Conservation (phyloP, 2,113 vertebrate genomes). For the Himantopus leucocephalus region DNA sequence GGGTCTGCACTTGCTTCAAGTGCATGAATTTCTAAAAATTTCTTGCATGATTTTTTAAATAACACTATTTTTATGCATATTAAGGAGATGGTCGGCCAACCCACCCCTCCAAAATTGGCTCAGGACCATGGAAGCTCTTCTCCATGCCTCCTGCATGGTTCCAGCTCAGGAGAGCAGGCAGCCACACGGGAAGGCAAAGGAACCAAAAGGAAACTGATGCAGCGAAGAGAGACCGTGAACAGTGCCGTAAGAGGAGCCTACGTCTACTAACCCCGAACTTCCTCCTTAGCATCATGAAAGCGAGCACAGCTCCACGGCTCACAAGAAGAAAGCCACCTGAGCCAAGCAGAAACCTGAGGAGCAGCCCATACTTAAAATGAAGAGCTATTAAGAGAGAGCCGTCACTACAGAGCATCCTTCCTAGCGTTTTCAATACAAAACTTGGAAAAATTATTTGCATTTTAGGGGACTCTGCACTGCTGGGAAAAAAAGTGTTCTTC, state of each 20-base stretch:
- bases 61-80: not conserved
- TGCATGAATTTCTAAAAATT: not conserved
- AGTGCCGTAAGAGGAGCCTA: not conserved
- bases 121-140: not conserved
- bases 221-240: not conserved
- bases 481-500: not conserved
- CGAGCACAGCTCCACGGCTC: not conserved
- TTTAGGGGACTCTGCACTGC: not conserved
- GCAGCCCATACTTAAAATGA: not conserved
- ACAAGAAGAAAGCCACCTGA: not conserved
- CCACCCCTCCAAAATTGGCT: not conserved
- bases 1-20: not conserved
- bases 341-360: not conserved
- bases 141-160: not conserved
- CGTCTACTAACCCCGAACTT: not conserved
- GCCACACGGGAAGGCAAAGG: rapidly evolving
- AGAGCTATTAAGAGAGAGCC: not conserved
- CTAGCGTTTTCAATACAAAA: not conserved
- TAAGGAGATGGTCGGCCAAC: not conserved
- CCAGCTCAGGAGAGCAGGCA: not conserved
- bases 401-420: not conserved
- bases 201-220: not conserved
- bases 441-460: not conserved
- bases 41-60: not conserved
- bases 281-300: not conserved